These are phyloP conservation scores for Platorchestia sp. DNA, from an alignment of 1,140 invertebrate species.

Conservation along the genomic window DNA sequence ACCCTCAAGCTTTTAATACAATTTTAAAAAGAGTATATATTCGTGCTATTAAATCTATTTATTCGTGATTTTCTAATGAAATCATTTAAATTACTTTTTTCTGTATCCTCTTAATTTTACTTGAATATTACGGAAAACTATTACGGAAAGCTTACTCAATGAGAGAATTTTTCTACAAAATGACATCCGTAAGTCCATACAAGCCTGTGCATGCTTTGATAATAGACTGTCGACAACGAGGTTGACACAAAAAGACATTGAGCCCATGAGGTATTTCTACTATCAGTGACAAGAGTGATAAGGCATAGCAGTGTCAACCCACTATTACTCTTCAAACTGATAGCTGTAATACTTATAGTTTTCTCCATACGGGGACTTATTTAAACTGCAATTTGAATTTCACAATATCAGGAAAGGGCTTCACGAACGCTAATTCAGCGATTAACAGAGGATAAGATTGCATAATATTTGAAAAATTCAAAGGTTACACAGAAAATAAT, in stretches of 20 bases:
- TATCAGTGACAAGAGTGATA: background rate
- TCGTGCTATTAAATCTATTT: too few species aligned
- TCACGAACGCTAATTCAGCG: background rate
- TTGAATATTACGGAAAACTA: too few species aligned
- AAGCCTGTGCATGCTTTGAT: background rate
- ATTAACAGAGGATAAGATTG: background rate
- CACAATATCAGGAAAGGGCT: background rate
- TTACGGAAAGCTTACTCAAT: too few species aligned
- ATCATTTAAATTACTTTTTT: too few species aligned
- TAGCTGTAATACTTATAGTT: background rate
- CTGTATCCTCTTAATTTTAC: too few species aligned
- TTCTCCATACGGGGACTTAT: background rate
- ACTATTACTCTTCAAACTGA: background rate
- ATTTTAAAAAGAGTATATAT: too few species aligned
- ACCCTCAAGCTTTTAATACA: too few species aligned
- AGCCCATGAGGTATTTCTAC: background rate
- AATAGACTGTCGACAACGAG: background rate
- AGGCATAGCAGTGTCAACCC: background rate
- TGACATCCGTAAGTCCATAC: background rate
- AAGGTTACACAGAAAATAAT: background rate
- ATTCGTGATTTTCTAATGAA: too few species aligned
- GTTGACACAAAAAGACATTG: background rate
- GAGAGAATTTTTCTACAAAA: too few species aligned
- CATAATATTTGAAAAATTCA: background rate
- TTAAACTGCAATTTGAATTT: background rate